Percentiles rank a stretch among this genome's conserved stretches.
phyloP scores from a whole-genome alignment of 2,113 vertebrate species.

The Verasper variegatus region DNA sequence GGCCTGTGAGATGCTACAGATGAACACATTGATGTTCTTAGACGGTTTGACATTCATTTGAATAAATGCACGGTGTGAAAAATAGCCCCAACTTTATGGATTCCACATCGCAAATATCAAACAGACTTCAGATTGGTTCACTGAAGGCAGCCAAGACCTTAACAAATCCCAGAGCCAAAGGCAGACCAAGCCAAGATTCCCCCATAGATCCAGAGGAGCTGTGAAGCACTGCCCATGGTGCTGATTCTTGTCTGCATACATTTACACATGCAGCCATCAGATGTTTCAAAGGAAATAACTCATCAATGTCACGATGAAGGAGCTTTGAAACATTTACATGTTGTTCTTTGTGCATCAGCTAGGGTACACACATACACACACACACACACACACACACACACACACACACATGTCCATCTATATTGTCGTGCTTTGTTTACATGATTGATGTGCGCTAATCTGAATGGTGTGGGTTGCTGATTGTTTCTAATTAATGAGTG shows the following conservation, averaged over 20 bases:
- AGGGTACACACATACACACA: neutral
- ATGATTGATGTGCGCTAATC: conserved; percentile 67
- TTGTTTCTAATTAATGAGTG: conserved; percentile 73
- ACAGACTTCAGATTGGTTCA: conserved; percentile 35
- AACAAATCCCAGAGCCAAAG: conserved; percentile 37
- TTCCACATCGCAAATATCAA: conserved; percentile 36
- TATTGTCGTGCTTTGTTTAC: conserved; percentile 61
- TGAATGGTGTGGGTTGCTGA: conserved; percentile 56
- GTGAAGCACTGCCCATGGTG: conserved; percentile 49
- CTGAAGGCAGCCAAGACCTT: conserved; percentile 21
- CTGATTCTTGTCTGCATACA: conserved; percentile 42
- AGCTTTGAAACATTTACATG: conserved; percentile 20
- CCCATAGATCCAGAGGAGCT: conserved; percentile 9
- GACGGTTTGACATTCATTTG: conserved; percentile 28
- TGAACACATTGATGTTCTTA: conserved; percentile 2
- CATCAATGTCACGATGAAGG: conserved; percentile 24
- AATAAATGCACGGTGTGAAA: conserved; percentile 3
- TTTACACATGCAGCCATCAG: conserved; percentile 23
- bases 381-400: conserved; percentile 11
- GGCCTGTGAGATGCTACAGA: neutral
- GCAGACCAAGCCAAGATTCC: conserved; percentile 33
- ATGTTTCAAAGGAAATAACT: conserved; percentile 52
- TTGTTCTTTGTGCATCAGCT: conserved; percentile 9
- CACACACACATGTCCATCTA: conserved; percentile 28
- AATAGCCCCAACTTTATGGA: conserved; percentile 1